Evolutionary conservation across 2,888 invertebrate species (phyloP), one percentile per base, ranked within the genome.

Genomic region (Axea sp.): DNA sequence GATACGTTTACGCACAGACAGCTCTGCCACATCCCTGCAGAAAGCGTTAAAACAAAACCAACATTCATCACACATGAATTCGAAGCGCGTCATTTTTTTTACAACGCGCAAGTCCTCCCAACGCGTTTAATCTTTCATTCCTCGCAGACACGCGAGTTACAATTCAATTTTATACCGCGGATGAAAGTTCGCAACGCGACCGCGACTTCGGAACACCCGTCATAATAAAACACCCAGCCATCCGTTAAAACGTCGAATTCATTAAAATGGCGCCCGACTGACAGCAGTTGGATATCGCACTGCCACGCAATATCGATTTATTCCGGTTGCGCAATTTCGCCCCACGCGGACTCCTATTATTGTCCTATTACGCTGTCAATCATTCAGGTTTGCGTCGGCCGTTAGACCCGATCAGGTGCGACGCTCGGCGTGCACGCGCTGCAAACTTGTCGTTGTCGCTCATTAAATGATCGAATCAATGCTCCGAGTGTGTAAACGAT

Each of bases 281-380:
- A 39, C 47, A 60, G 28, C n/a, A 15, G 24, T 9, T 9, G 17
- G 28, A 37, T 35, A 59, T 45, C 31, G 22, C 28, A 19, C 41
- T 35, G 19, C 9, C 24, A 17, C 17, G 60, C 12, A 30, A 9
- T 64, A 53, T 64, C 51, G 51, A 69, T 69, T 53, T 45, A 69
- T 51, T 37, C 45, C 37, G 6, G 35, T 69, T 69, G 35, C 37
- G 60, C 37, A 60, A 60, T 22, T 33, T 69, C 35, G 33, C 51
- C 55, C 45, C 17, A 39, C 35, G 19, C 15, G 9, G 14, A 14
- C 9, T 33, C 15, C 35, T 53, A 60, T 69, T 69, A 60, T 69
- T 43, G 28, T 53, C 15, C 68, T 31, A 69, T 60, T 69, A 68
- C 68, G 24, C 59, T 53, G 68, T 69, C 59, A 60, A 60, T 69